phyloP scores from a whole-genome alignment of 2,113 vertebrate species.

The Triplophysa rosa region DNA sequence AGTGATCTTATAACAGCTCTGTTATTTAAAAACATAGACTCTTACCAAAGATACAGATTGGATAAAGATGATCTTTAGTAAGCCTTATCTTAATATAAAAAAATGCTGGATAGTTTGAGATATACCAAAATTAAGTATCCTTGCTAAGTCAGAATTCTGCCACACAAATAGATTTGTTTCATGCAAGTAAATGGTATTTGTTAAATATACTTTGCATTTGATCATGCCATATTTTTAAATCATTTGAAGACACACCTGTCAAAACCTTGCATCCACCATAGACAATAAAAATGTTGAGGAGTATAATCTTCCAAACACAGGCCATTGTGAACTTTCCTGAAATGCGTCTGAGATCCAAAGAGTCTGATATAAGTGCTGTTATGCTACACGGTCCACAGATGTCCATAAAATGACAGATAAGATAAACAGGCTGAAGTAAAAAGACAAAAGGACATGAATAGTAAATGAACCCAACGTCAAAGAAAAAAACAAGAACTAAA shows the following conservation, averaged over 20 bases:
- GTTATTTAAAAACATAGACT: too few relatives aligned
- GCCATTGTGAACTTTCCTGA: slow-evolving; percentile 35
- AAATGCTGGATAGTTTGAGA: too few relatives aligned
- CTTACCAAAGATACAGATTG: too few relatives aligned
- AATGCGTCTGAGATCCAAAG: not conserved
- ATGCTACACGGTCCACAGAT: slow-evolving; percentile 11
- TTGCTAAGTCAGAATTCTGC: not conserved
- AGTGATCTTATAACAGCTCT: too few relatives aligned
- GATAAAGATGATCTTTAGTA: too few relatives aligned
- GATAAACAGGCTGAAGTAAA: slow-evolving; percentile 28
- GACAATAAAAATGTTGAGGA: slow-evolving; percentile 39
- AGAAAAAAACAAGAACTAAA: too few relatives aligned
- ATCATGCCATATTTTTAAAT: not conserved
- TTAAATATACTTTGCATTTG: not conserved
- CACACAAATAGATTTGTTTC: not conserved
- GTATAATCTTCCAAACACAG: slow-evolving; percentile 26
- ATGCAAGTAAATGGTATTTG: not conserved
- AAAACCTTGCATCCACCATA: not conserved
- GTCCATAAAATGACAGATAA: slow-evolving; percentile 44
- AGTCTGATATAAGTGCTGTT: slow-evolving; percentile 7
- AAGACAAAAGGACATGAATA: not conserved
- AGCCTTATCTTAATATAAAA: too few relatives aligned
- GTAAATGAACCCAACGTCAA: too few relatives aligned
- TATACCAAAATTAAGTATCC: too few relatives aligned
- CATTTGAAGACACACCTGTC: slow-evolving; percentile 35